A percentile compares a stretch with the other conserved stretches of the same genome.
Conservation (phyloP, 2,888 invertebrate species). For the Diloba caeruleocephala region DNA sequence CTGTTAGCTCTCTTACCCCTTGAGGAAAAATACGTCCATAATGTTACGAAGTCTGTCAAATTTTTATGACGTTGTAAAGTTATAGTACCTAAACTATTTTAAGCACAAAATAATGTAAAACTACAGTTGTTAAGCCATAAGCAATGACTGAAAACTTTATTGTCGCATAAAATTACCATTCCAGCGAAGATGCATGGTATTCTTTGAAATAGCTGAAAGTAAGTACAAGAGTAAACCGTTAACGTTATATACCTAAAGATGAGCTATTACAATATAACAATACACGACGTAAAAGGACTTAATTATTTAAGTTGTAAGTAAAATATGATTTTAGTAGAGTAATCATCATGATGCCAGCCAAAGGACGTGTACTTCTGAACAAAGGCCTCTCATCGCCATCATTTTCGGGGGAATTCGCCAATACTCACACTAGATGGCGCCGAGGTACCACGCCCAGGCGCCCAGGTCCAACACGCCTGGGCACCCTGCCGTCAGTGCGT, state of each 20-base stretch:
- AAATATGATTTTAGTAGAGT: too few relatives aligned
- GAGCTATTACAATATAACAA: slow-evolving; percentile 21
- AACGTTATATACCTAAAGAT: slow-evolving; percentile 52
- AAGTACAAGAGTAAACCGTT: slow-evolving; percentile 55
- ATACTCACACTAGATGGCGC: too few relatives aligned
- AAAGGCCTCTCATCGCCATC: too few relatives aligned
- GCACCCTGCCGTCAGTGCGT: too few relatives aligned
- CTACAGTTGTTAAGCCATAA: slow-evolving; percentile 57
- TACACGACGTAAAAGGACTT: slow-evolving; percentile 1
- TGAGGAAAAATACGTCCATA: slow-evolving; percentile 40
- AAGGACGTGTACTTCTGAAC: too few relatives aligned
- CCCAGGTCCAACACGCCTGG: too few relatives aligned
- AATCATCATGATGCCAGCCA: too few relatives aligned
- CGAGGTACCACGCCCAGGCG: too few relatives aligned
- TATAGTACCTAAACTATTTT: slow-evolving; percentile 44
- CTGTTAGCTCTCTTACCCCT: slow-evolving; percentile 21
- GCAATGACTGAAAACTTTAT: slow-evolving; percentile 61
- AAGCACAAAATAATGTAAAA: slow-evolving; percentile 60
- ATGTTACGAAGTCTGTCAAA: slow-evolving; percentile 38
- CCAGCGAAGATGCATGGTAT: slow-evolving; percentile 53
- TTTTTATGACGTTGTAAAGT: slow-evolving; percentile 48
- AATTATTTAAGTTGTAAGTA: slow-evolving; percentile 19
- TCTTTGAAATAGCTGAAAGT: slow-evolving; percentile 54
- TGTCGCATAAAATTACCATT: slow-evolving; percentile 67
- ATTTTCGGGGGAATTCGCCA: too few relatives aligned